phyloP scores from a whole-genome alignment of 2,888 invertebrate genomes.

The Zygothrica quintamaculata region DNA sequence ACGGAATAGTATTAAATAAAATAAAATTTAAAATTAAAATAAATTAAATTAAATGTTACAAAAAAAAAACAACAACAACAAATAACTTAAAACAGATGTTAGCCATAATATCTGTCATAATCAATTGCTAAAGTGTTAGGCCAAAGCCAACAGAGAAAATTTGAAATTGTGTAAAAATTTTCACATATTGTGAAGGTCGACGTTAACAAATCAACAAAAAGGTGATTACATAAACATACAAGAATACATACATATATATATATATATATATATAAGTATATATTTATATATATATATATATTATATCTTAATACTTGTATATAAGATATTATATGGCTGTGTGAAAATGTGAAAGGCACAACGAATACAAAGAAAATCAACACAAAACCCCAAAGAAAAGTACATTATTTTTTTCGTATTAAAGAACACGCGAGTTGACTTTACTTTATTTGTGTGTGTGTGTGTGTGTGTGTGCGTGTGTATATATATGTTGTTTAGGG shows the following conservation, averaged over 20 bases:
- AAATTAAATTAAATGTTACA: constrained; percentile 31
- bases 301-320: not conserved
- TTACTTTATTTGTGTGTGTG: not conserved
- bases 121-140: constrained; percentile 56
- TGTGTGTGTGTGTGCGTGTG: not conserved
- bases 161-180: constrained; percentile 39
- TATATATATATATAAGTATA: constrained; percentile 1
- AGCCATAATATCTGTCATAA: constrained; percentile 69
- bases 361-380: constrained; percentile 7
- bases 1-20: constrained; percentile 11
- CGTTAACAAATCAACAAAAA: constrained; percentile 48
- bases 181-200: constrained; percentile 52
- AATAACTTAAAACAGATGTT: constrained; percentile 70
- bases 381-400: constrained; percentile 6
- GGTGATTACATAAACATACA: constrained; percentile 71
- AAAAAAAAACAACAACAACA: no score
- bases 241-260: constrained; percentile 9
- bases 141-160: constrained; percentile 22
- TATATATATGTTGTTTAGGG: constrained; percentile 20
- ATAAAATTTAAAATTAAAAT: constrained; percentile 24
- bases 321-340: constrained; percentile 1
- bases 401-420: constrained; percentile 16
- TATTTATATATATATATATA: constrained; percentile 26
- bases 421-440: constrained; percentile 27
- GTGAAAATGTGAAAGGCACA: constrained; percentile 46